Evolutionary conservation across 2,113 vertebrate genomes (phyloP).

Genomic region (Tauraco erythrolophus): DNA sequence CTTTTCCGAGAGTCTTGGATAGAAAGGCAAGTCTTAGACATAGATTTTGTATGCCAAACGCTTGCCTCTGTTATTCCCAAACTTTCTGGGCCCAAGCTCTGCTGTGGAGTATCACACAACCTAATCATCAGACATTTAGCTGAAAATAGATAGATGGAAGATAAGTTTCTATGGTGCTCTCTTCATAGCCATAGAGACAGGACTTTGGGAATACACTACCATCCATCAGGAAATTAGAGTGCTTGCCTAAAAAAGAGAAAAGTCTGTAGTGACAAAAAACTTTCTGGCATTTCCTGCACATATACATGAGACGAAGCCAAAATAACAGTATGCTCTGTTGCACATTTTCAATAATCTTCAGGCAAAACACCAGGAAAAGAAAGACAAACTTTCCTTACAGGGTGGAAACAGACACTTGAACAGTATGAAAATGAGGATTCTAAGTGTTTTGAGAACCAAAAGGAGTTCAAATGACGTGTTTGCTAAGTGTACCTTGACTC

Average conservation of each 20-base stretch:
- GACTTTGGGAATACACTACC: background rate
- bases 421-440: background rate
- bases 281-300: constrained; percentile 1
- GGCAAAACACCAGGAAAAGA: background rate
- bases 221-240: background rate
- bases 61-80: background rate
- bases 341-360: constrained; percentile 29
- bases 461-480: background rate
- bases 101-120: background rate
- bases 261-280: background rate
- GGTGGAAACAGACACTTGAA: background rate
- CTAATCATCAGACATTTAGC: background rate
- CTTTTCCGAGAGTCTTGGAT: background rate
- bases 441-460: background rate
- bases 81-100: background rate
- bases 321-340: background rate
- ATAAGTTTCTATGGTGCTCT: constrained; percentile 2
- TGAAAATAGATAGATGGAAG: constrained; percentile 8
- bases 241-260: constrained; percentile 38
- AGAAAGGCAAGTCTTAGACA: background rate
- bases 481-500: background rate
- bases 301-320: background rate
- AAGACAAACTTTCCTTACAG: background rate
- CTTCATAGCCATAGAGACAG: constrained; percentile 6
- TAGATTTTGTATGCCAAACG: background rate